A percentile compares a stretch with the other conserved stretches of the same genome.
Conservation (phyloP, 2,888 invertebrate species). For the Drosophila monieri region DNA sequence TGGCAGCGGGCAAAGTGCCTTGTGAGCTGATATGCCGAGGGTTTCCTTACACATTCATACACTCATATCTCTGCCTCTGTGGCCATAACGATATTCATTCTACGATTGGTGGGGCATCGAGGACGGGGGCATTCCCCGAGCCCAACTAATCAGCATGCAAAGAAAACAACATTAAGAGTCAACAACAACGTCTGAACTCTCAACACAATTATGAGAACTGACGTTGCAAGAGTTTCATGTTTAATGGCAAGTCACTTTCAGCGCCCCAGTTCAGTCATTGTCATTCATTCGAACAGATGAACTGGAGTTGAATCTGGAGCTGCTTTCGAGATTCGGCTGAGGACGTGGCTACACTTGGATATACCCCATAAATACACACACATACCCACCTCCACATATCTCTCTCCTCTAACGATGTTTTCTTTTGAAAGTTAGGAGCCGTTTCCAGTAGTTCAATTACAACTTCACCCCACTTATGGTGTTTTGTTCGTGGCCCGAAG, state of each 20-base stretch:
- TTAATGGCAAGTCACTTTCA: constrained; percentile 79
- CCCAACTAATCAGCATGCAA: constrained; percentile 80
- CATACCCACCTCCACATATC: background rate
- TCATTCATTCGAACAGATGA: constrained; percentile 50
- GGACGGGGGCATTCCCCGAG: constrained; percentile 66
- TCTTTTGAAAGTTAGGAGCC: constrained; percentile 76
- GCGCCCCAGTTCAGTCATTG: constrained; percentile 75
- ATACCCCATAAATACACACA: background rate
- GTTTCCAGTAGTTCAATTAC: constrained; percentile 79
- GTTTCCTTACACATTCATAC: constrained; percentile 47
- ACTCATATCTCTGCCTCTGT: constrained; percentile 12
- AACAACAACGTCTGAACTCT: constrained; percentile 74
- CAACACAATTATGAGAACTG: constrained; percentile 80
- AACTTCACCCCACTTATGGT: constrained; percentile 69
- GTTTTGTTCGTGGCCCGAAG: constrained; percentile 56
- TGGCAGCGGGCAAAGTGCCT: constrained; percentile 56
- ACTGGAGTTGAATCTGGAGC: constrained; percentile 24
- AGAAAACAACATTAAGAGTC: constrained; percentile 79
- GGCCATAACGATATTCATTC: constrained; percentile 74
- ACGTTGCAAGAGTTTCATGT: constrained; percentile 77
- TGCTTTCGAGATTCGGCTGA: constrained; percentile 13
- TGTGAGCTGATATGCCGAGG: constrained; percentile 42
- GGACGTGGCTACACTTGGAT: constrained; percentile 2
- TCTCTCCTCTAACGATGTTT: constrained; percentile 68
- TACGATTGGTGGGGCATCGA: constrained; percentile 51